These are phyloP conservation scores for Epistrophella euchroma DNA, from an alignment of 2,888 invertebrate genomes.

Conservation along the genomic window DNA sequence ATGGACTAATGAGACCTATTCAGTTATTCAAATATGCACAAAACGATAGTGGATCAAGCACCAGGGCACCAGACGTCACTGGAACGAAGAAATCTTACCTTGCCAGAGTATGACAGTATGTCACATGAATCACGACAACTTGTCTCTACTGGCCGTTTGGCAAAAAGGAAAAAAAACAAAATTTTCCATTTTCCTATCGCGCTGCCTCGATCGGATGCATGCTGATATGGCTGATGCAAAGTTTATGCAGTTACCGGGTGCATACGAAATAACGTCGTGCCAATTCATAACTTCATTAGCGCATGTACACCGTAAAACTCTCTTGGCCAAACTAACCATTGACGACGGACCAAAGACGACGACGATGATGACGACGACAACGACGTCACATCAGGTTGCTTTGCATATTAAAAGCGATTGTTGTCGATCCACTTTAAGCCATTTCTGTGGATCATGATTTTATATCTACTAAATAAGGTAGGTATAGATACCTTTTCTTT, in stretches of 20 bases:
- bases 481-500: constrained; percentile 8
- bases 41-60: constrained; percentile 39
- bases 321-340: constrained; percentile 61
- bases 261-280: constrained; percentile 80
- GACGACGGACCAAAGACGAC: constrained; percentile 4
- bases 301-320: constrained; percentile 50
- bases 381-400: constrained; percentile 53
- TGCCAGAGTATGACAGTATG: constrained; percentile 73
- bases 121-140: constrained; percentile 78
- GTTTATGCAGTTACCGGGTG: constrained; percentile 39
- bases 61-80: constrained; percentile 48
- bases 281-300: constrained; percentile 84
- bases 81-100: constrained; percentile 68
- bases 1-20: constrained; percentile 34
- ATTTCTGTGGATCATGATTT: constrained; percentile 33
- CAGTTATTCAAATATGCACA: constrained; percentile 20
- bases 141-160: constrained; percentile 48
- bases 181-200: constrained; percentile 51
- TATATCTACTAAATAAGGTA: not conserved
- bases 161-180: constrained; percentile 3
- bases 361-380: not conserved
- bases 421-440: constrained; percentile 70
- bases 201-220: constrained; percentile 37
- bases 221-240: constrained; percentile 27
- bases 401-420: constrained; percentile 76